phyloP scores from a whole-genome alignment of 2,888 invertebrate genomes.

The Cyclophora punctaria region DNA sequence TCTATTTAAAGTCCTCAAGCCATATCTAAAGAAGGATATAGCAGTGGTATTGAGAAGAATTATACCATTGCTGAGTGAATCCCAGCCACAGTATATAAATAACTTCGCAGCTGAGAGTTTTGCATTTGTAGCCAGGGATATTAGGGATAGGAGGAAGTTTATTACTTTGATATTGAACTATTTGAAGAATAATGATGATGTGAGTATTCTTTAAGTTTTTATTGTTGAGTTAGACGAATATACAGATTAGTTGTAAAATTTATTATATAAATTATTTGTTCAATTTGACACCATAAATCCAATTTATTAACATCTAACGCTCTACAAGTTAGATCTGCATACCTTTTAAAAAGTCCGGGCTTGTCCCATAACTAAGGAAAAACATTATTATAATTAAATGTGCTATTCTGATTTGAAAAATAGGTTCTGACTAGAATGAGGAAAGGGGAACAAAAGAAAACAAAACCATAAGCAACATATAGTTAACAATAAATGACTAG shows the following conservation, averaged over 20 bases:
- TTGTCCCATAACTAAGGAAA: no score
- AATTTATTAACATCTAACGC: no score
- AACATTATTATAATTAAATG: no score
- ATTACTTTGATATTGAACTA: constrained; percentile 80
- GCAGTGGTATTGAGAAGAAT: constrained; percentile 81
- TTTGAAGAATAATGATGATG: constrained; percentile 79
- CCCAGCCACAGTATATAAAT: constrained; percentile 88
- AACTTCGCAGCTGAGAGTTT: constrained; percentile 97
- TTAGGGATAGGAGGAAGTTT: constrained; percentile 85
- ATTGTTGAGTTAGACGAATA: no score
- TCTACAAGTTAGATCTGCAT: no score
- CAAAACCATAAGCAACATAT: no score
- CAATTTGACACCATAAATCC: background rate
- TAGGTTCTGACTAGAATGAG: no score
- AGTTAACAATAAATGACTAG: no score
- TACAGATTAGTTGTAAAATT: no score
- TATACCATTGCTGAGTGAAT: constrained; percentile 83
- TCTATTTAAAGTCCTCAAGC: constrained; percentile 91
- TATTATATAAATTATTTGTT: background rate
- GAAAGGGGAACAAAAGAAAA: no score
- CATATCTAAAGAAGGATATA: constrained; percentile 87
- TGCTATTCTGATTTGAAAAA: no score
- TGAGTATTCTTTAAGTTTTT: constrained; percentile 51
- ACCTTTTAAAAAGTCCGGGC: no score
- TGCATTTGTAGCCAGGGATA: constrained; percentile 93